Base-by-base conservation (phyloP, 53 echinoderm and acorn worm species). In the Antedon mediterranea region DNA sequence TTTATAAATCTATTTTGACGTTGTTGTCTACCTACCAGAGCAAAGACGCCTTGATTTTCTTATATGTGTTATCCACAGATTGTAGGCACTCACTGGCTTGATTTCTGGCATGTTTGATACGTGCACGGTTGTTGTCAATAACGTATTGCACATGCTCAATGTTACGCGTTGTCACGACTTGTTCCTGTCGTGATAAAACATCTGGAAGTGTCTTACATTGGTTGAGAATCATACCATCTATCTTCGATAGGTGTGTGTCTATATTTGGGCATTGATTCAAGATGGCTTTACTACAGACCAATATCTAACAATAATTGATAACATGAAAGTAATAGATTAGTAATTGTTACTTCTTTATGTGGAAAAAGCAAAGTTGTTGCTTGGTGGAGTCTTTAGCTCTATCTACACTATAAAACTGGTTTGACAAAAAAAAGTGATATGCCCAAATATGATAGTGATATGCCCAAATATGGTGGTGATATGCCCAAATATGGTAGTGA, bases 21-120 rank as follows among this genome's bases (percentile, higher is more conserved):
- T 30, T 6, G 30, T 28, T 30, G 3, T 89, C n/a, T n/a, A n/a
- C n/a, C n/a, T 43, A 93, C 94, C 94, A 94, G 30, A 94, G 76
- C 80, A 94, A 86, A 0, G 94, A 89, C 41, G 94, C 94, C 71
- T 88, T 91, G 43, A 94, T 85, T 83, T 94, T 94, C 83, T 87
- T 91, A 74, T 86, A 84, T 34, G 87, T 71, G 7, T 83, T 84
- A 33, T 91, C 94, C 28, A 94, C 94, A 28, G 90, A 84, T 31
- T 94, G 91, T 30, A 89, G 73, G 28, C 83, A 87, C 74, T 91
- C 80, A 5, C 81, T 76, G 28, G 83, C 83, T 28, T 71, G 75
- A 28, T 74, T 80, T 30, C 71, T 76, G 13, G 95, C 83, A 34
- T 87, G 89, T 71, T 89, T 87, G 76, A 94, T 83, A 79, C 91